These are phyloP conservation scores for Vollenhovia emeryi DNA, from an alignment of 1,140 invertebrate species.

Conservation along the genomic window DNA sequence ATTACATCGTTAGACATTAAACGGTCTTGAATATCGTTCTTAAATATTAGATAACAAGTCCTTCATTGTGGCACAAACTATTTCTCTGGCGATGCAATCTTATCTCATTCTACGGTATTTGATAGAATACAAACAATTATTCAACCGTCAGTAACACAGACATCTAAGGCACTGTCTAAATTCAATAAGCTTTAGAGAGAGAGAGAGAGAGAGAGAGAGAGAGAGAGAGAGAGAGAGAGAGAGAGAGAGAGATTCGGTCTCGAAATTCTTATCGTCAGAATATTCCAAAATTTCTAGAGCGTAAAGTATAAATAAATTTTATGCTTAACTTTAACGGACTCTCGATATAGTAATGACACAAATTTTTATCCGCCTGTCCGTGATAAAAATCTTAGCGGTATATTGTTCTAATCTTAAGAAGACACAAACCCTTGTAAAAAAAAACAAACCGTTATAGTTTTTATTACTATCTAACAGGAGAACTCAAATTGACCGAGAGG, in stretches of 20 bases:
- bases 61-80: slow-evolving; percentile 7
- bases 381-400: not conserved
- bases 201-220: no score
- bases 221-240: no score
- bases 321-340: slow-evolving; percentile 1
- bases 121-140: not conserved
- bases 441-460: slow-evolving; percentile 2
- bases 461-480: not conserved
- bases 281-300: not conserved
- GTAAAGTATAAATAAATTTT: slow-evolving; percentile 11
- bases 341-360: not conserved
- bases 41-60: slow-evolving; percentile 14
- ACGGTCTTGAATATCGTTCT: not conserved
- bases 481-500: not conserved
- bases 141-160: not conserved
- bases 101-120: not conserved
- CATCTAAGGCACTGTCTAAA: not conserved
- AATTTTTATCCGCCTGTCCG: slow-evolving; percentile 11
- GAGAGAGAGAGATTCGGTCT: no score
- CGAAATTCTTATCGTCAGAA: slow-evolving; percentile 15
- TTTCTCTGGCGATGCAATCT: not conserved
- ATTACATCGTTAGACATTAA: slow-evolving; percentile 22
- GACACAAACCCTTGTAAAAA: not conserved
- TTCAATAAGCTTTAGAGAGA: slow-evolving; percentile 8
- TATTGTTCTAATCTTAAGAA: slow-evolving; percentile 23